Evolutionary conservation across 2,888 invertebrate genomes (phyloP), one percentile per base, ranked within the genome.

Genomic region (Meiosimyza platycephala): DNA sequence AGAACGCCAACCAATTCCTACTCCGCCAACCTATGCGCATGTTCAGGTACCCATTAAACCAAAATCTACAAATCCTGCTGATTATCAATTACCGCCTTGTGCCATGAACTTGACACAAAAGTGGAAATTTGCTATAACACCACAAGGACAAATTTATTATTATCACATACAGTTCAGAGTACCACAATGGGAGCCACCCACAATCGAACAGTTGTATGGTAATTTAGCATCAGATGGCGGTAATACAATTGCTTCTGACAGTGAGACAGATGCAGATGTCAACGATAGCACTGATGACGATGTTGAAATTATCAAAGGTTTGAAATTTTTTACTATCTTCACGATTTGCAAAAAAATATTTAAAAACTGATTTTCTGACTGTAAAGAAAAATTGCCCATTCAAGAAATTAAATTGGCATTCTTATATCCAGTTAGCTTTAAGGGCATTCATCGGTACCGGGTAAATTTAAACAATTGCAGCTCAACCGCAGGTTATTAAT

Each of bases 51-150:
- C 79, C n/a, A 76, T 76, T 7, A 80, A 82, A 64, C 79, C 79
- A 1, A 78, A 82, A 70, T 83, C 84, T 11, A 82, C 82, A 6
- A 80, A 84, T 77, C 80, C 82, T 0, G 80, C 79, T 48, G 85
- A 86, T 67, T 88, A 88, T 74, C 80, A 81, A 62, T 73, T 87
- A 40, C 87, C 90, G 0, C 89, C 89, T 0, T 89, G 90, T 48
- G 90, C 93, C 78, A 76, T 77, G 7, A 80, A 75, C 1, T 87
- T 97, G 73, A 96, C 96, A 0, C 93, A 93, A 0, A 91, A 93
- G 83, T 99, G 98, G 98, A 94, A 95, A 81, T 93, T 92, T 80
- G 94, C 95, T 0, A 89, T 90, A 75, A 97, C 97, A 84, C 88
- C 90, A 3, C 92, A 93, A 70, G 97, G 97, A 0, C 91, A 96